Evolutionary conservation across 2,113 vertebrate species (phyloP).

Genomic region (Tilapia sparmanii): DNA sequence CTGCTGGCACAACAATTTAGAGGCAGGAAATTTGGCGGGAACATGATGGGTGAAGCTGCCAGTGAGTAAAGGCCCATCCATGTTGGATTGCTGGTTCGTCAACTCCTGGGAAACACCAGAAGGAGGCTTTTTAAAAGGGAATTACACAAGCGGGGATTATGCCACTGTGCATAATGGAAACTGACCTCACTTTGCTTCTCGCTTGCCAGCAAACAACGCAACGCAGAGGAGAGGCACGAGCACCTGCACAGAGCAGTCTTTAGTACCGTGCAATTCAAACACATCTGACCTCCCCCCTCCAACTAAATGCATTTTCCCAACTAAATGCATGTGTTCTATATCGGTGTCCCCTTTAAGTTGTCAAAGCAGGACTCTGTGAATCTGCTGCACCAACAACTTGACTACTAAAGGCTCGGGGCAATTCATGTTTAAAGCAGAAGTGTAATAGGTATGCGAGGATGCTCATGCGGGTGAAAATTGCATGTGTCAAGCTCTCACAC

Average conservation of each 20-base stretch:
- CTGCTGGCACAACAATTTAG: background rate
- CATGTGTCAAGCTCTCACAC: background rate
- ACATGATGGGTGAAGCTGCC: background rate
- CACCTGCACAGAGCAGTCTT: slow-evolving; percentile 18
- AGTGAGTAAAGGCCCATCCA: background rate
- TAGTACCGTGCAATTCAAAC: background rate
- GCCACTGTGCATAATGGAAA: slow-evolving; percentile 53
- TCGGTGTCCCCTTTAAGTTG: slow-evolving; percentile 4
- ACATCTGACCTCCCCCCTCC: background rate
- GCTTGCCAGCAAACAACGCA: slow-evolving; percentile 27
- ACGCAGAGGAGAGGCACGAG: background rate
- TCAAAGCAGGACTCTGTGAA: slow-evolving; percentile 3
- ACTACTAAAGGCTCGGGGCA: background rate
- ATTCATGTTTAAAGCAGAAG: background rate
- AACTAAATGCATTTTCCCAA: background rate
- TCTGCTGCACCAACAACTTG: background rate
- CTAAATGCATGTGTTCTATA: background rate
- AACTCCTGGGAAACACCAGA: slow-evolving; percentile 51
- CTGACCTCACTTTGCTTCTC: slow-evolving; percentile 46
- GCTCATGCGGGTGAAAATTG: background rate
- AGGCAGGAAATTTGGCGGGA: background rate
- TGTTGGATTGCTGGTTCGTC: slow-evolving; percentile 6
- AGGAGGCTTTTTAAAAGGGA: slow-evolving; percentile 55
- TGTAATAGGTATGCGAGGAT: background rate
- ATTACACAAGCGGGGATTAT: slow-evolving; percentile 59